These are phyloP conservation scores for Heliconius hewitsoni DNA, from an alignment of 1,140 invertebrate species.

Conservation along the genomic window DNA sequence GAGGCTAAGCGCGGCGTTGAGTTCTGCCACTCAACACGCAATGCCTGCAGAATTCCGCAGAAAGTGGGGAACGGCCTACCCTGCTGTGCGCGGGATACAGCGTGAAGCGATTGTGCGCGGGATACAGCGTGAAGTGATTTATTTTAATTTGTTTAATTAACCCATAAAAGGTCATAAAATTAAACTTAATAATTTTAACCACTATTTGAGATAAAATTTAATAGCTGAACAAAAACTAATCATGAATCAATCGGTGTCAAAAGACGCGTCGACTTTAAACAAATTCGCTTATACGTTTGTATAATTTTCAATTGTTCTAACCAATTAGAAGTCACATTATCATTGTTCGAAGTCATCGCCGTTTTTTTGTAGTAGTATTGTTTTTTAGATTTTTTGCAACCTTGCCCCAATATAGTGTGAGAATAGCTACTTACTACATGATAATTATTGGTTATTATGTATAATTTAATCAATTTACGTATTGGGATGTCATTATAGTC, in stretches of 20 bases:
- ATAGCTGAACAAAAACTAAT: background rate
- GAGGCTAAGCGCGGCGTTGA: too few relatives aligned
- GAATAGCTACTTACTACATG: constrained; percentile 27
- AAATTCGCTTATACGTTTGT: background rate
- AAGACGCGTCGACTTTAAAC: background rate
- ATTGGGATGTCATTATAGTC: background rate
- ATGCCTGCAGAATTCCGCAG: too few relatives aligned
- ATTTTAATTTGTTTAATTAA: too few relatives aligned
- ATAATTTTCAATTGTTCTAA: constrained; percentile 21
- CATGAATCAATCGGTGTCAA: background rate
- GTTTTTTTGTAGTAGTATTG: constrained; percentile 40
- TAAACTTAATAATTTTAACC: background rate
- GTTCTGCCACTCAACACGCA: too few relatives aligned
- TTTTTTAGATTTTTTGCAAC: constrained; percentile 45
- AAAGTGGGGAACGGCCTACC: too few relatives aligned
- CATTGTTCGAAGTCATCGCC: constrained; percentile 42
- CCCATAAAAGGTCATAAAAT: background rate
- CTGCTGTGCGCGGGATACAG: too few relatives aligned
- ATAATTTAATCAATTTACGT: constrained; percentile 12
- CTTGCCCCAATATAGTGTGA: constrained; percentile 45
- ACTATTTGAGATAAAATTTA: background rate
- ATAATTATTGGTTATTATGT: constrained; percentile 28
- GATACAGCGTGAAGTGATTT: too few relatives aligned
- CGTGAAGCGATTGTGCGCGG: too few relatives aligned
- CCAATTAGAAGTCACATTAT: constrained; percentile 32